Evolutionary conservation across 1,140 invertebrate species (phyloP).

Genomic region (Caenorhabditis tropicalis): DNA sequence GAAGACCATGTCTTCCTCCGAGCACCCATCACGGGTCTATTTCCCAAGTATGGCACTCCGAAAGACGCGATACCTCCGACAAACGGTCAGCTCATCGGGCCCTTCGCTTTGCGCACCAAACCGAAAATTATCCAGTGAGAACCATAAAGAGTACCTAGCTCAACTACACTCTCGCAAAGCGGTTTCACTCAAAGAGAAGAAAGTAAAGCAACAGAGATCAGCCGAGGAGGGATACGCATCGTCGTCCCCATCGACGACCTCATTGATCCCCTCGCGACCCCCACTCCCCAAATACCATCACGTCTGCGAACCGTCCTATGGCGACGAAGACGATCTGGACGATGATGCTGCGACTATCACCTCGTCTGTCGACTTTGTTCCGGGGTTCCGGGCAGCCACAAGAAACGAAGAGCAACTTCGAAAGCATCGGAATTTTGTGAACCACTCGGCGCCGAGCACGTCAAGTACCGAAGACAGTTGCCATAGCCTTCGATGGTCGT

Average conservation of each 20-base stretch:
- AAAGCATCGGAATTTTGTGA: background rate
- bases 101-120: background rate
- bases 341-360: background rate
- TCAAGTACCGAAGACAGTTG: background rate
- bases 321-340: background rate
- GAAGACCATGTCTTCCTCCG: too few species aligned
- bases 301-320: background rate
- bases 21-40: slow-evolving; percentile 34
- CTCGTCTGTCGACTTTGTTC: slow-evolving; percentile 3
- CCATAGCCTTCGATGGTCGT: slow-evolving; percentile 1
- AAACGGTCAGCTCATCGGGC: background rate
- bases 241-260: background rate
- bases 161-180: slow-evolving; percentile 45
- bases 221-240: slow-evolving; percentile 1
- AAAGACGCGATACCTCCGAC: background rate
- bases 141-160: slow-evolving; percentile 47
- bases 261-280: background rate
- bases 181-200: slow-evolving; percentile 48
- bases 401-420: background rate
- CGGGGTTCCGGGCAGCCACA: background rate
- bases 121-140: background rate
- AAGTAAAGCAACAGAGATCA: slow-evolving; percentile 22
- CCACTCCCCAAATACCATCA: slow-evolving; percentile 6
- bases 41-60: slow-evolving; percentile 47
- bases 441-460: background rate